These are phyloP conservation scores for Eilema depressum DNA, from an alignment of 2,888 invertebrate genomes.

Conservation along the genomic window DNA sequence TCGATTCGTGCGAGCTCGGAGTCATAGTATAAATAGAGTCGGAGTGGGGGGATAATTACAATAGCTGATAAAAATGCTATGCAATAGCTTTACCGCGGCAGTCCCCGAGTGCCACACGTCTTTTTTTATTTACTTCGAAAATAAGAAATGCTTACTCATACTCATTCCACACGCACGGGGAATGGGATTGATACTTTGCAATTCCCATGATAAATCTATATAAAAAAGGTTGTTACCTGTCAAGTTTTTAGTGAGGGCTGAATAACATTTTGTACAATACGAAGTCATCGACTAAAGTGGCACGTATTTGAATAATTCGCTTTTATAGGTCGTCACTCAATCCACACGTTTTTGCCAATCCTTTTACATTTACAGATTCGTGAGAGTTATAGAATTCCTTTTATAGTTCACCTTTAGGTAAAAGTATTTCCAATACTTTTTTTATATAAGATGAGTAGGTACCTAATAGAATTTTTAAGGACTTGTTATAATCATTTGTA, in stretches of 20 bases:
- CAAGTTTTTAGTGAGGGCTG: not conserved
- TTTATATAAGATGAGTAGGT: not conserved
- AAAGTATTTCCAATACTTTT: not conserved
- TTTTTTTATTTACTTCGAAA: too few species aligned
- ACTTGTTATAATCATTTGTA: not conserved
- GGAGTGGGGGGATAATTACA: too few species aligned
- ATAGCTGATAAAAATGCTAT: too few species aligned
- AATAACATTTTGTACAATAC: slow-evolving; percentile 2
- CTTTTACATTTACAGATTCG: slow-evolving; percentile 1
- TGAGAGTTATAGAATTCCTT: not conserved
- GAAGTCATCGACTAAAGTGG: not conserved
- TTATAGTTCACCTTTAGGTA: not conserved
- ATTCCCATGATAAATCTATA: not conserved
- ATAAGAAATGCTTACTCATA: too few species aligned
- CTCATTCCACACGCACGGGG: not conserved
- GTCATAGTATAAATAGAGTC: too few species aligned
- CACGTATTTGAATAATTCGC: slow-evolving; percentile 1
- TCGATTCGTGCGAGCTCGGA: too few species aligned
- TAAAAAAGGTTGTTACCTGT: not conserved
- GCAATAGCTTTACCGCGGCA: too few species aligned
- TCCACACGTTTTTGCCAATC: not conserved
- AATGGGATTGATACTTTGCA: not conserved
- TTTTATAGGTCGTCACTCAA: slow-evolving; percentile 3
- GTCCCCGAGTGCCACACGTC: too few species aligned
- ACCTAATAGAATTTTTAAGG: not conserved